Percentiles rank a stretch among this genome's conserved stretches.
phyloP scores from a whole-genome alignment of 2,797 vertebrate species.

The Balearica regulorum region DNA sequence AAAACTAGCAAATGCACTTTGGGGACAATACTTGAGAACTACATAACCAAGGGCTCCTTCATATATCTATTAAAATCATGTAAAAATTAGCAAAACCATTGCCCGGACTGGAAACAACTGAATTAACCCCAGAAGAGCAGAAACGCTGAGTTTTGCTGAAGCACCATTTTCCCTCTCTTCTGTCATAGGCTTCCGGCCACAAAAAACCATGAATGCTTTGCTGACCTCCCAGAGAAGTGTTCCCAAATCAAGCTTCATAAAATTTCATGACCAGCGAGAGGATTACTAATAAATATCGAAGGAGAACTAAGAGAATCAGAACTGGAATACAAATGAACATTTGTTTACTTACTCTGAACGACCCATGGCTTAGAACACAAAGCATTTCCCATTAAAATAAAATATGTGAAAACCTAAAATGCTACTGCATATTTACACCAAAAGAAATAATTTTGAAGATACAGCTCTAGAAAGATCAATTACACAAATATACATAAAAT shows the following conservation, averaged over 20 bases:
- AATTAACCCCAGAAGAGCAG: constrained; percentile 67
- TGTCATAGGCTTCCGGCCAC: constrained; percentile 36
- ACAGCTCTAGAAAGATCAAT: constrained; percentile 60
- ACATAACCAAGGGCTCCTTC: constrained; percentile 74
- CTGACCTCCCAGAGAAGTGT: constrained; percentile 38
- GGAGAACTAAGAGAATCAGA: constrained; percentile 60
- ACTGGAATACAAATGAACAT: constrained; percentile 48
- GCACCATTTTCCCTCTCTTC: constrained; percentile 69
- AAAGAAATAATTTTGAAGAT: constrained; percentile 65
- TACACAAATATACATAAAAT: constrained; percentile 66
- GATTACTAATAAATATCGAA: constrained; percentile 61
- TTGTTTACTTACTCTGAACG: constrained; percentile 65
- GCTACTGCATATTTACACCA: constrained; percentile 68
- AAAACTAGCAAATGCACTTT: constrained; percentile 77
- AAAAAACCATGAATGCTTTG: constrained; percentile 14
- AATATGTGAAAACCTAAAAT: constrained; percentile 59
- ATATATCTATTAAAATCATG: constrained; percentile 69
- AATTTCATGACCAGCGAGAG: constrained; percentile 49
- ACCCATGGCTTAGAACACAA: constrained; percentile 61
- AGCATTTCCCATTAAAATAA: constrained; percentile 67
- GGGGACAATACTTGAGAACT: constrained; percentile 71
- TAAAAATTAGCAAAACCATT: constrained; percentile 71
- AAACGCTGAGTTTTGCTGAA: constrained; percentile 69
- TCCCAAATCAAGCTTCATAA: constrained; percentile 24
- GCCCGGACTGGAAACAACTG: constrained; percentile 68